Base-by-base conservation (phyloP, 2,888 invertebrate species). In the Lycocerus yunnanus region DNA sequence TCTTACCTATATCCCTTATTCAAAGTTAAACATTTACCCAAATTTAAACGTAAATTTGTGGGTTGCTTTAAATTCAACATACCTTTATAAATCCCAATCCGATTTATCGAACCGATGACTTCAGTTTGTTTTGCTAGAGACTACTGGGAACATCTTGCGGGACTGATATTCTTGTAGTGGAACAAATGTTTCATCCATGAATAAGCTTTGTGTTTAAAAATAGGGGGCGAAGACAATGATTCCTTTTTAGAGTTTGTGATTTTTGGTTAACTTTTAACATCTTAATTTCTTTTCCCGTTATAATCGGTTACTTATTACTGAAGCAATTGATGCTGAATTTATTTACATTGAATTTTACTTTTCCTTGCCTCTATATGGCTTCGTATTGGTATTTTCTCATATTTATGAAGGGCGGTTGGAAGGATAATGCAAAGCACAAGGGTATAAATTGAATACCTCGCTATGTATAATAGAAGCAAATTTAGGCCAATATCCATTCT, bases 71-170 rank as follows among this genome's bases (percentile, higher is more conserved):
- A 75, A 72, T 60, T 71, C 75, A 70, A 59, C 73, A 59, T 76
- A 66, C 68, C 73, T 72, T 73, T 67, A 69, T 74, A 83, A 83
- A 83, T 83, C 83, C 83, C 83, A 83, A 83, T 83, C 83, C 83
- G 83, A 83, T 83, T 83, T 83, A 82, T 81, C 82, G 82, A 83
- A 82, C 82, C 81, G 78, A 80, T 80, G 81, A 80, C 82, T 82
- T 83, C 79, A 79, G 82, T 82, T 83, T 83, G 82, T 83, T 83
- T 82, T 83, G 82, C 79, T 80, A 82, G 71, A 76, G 73, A 76
- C 76, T 76, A 71, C 71, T 66, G 73, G 76, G 76, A 76, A 18
- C 73, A 65, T 72, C 69, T 75, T 75, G 18, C 66, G 66, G 66
- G 67, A 43, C 60, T 70, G 65, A 68, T 73, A 72, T 60, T 72